Evolutionary conservation across 2,113 vertebrate species (phyloP), one percentile per base, ranked within the genome.

Genomic region (Notothenia rossii): DNA sequence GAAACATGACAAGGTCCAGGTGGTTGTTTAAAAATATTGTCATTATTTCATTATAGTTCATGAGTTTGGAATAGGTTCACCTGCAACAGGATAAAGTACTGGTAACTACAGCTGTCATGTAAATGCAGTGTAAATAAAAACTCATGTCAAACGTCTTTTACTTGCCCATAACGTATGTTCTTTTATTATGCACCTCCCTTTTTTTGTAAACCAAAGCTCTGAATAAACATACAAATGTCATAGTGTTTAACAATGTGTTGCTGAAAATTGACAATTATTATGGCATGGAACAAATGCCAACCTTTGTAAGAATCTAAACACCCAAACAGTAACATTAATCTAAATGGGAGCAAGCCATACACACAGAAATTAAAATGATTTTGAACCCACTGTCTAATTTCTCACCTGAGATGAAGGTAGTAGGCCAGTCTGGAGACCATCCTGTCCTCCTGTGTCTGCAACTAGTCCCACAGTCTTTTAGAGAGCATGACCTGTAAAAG

Each of bases 401-500:
- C 81, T 88, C 77, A 92, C 91, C 86, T 77, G 62, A 92, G 79
- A 59, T 77, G 55, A 70, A 91, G 82, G 82, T 87, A 88, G 64
- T 59, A 63, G 6, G 51, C 4, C 1, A 88, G 59, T 54, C 85
- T 90, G 81, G 84, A 85, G 49, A 75, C 82, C 90, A 92, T 88
- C 3, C 46, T 77, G 15, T 55, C 63, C 2, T 67, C 49, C 51
- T 48, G 69, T 50, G n/a, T 49, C 59, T 11, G n/a, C 6, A 17
- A 60, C 75, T 79, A 12, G 45, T 29, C 59, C 12, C 40, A 29
- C 49, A 0, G 72, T 51, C 29, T 40, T 45, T 33, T 68, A 8
- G 22, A 62, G 51, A 79, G 17, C 63, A 50, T 66, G 61, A 69
- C 58, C 63, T 65, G n/a, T 40, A 40, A 7, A 40, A 40, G 36